phyloP scores from a whole-genome alignment of 2,113 vertebrate genomes.

The Rhadina sibilatrix region DNA sequence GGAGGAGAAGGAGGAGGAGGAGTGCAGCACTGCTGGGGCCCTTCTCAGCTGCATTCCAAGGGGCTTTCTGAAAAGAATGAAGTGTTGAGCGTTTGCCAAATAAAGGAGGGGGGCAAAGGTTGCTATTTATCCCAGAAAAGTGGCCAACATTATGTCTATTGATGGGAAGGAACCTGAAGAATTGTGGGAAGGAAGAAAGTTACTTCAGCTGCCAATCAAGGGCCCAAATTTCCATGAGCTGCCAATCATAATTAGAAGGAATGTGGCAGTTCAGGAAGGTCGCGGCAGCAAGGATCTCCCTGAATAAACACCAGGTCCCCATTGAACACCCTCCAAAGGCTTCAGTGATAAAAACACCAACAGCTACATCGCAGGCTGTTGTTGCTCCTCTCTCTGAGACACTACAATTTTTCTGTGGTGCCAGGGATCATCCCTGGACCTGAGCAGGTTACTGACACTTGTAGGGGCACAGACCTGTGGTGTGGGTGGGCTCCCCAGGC shows the following conservation, averaged over 20 bases:
- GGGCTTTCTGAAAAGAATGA: slow-evolving; percentile 67
- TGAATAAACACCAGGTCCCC: slow-evolving; percentile 75
- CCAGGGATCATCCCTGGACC: not conserved
- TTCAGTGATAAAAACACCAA: not conserved
- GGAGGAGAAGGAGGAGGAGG: not conserved
- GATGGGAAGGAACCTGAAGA: slow-evolving; percentile 80
- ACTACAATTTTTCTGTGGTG: rapidly evolving
- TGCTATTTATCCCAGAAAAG: slow-evolving; percentile 79
- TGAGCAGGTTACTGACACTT: not conserved
- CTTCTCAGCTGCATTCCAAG: slow-evolving; percentile 73
- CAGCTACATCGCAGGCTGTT: not conserved
- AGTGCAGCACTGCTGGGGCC: slow-evolving; percentile 63
- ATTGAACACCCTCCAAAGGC: slow-evolving; percentile 34
- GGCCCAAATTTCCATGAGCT: slow-evolving; percentile 79
- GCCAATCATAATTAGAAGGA: slow-evolving; percentile 83
- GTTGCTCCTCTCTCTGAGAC: not conserved
- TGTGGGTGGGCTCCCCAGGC: not conserved
- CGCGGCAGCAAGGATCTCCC: slow-evolving; percentile 69
- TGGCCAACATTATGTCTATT: slow-evolving; percentile 82
- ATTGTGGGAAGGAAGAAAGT: slow-evolving; percentile 82
- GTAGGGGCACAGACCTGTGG: not conserved
- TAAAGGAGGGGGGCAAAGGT: slow-evolving; percentile 73
- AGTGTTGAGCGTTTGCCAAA: slow-evolving; percentile 70
- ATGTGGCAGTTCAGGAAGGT: slow-evolving; percentile 79
- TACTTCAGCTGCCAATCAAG: slow-evolving; percentile 81